Evolutionary conservation across 37 sponge, comb jelly and placozoan genomes (phyloP), one percentile per base, ranked within the genome.

Genomic region (Petrosia ficiformis): DNA sequence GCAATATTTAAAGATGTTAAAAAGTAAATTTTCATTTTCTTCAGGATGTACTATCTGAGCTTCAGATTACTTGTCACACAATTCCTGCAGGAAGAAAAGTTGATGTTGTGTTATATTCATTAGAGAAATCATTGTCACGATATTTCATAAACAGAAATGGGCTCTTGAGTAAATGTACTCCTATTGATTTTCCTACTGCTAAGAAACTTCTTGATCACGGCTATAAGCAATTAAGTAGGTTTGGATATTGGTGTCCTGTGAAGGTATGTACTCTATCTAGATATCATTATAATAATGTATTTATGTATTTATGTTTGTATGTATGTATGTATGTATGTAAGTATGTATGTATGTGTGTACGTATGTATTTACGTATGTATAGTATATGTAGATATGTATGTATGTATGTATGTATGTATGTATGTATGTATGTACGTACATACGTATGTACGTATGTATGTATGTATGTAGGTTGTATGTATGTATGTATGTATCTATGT

Each of bases 241-340:
- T 97, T 52, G 84, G 94, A 8, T 73, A 72, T 32, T 88, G 95
- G 89, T 94, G 95, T 57, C 98, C 98, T 69, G 93, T 97, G 21
- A 76, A 89, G 89, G 87, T 97, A 71, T 31, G 63, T 24, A n/a
- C n/a, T 41, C 32, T 42, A 41, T 30, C 6, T 71, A 29, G 11
- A 26, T 6, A 11, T 61, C 5, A n/a, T 26, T 48, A 16, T 48
- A 48, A 48, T 10, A n/a, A n/a, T n/a, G 24, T 39, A 39, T 6
- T 11, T 39, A 16, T 11, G 24, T 32, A 39, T 68, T 8, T 48
- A 48, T 14, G 14, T 48, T 8, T 48, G 14, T 14, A 64, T 64
- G 33, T 19, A 64, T 25, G 33, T 30, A n/a, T n/a, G n/a, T n/a
- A n/a, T n/a, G n/a, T n/a, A n/a, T n/a, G n/a, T n/a, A n/a, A n/a